Percentiles rank a stretch among this genome's conserved stretches.
phyloP scores from a whole-genome alignment of 2,113 vertebrate species.

The Notarius lentiginosus region DNA sequence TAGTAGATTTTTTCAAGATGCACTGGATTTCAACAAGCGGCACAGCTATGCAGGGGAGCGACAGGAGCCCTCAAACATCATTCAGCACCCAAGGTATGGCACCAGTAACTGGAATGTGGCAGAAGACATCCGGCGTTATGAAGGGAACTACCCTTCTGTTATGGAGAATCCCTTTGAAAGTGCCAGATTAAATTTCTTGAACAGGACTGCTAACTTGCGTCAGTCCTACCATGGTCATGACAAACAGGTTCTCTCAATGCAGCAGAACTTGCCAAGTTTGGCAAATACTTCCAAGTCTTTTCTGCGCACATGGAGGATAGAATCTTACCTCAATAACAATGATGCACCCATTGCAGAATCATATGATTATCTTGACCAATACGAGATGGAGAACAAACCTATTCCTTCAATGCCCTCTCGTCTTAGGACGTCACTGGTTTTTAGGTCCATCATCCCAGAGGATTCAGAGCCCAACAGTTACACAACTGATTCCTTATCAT shows the following conservation, averaged over 20 bases:
- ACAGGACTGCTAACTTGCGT: conserved; percentile 77
- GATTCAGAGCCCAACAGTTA: conserved; percentile 82
- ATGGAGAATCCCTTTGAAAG: conserved; percentile 75
- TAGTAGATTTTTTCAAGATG: conserved; percentile 73
- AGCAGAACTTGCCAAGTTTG: conserved; percentile 85
- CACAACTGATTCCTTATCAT: conserved; percentile 74
- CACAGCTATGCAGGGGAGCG: conserved; percentile 95
- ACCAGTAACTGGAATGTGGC: conserved; percentile 80
- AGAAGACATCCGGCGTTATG: conserved; percentile 73
- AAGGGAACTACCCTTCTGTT: conserved; percentile 66
- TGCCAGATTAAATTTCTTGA: conserved; percentile 61
- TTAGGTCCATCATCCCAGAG: conserved; percentile 82
- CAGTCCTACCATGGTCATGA: conserved; percentile 86
- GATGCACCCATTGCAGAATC: conserved; percentile 73
- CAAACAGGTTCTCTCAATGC: conserved; percentile 77
- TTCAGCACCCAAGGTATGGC: conserved; percentile 72
- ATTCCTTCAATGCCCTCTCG: conserved; percentile 76
- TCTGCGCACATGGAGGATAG: conserved; percentile 87
- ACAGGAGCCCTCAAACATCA: conserved; percentile 72
- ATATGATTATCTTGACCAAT: conserved; percentile 71
- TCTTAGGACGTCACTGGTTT: conserved; percentile 82
- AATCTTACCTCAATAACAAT: conserved; percentile 85
- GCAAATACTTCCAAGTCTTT: conserved; percentile 87
- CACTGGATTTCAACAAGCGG: conserved; percentile 81
- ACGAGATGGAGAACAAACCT: conserved; percentile 78